Evolutionary conservation across 2,888 invertebrate genomes (phyloP).

Genomic region (Pantelozetes paolii): DNA sequence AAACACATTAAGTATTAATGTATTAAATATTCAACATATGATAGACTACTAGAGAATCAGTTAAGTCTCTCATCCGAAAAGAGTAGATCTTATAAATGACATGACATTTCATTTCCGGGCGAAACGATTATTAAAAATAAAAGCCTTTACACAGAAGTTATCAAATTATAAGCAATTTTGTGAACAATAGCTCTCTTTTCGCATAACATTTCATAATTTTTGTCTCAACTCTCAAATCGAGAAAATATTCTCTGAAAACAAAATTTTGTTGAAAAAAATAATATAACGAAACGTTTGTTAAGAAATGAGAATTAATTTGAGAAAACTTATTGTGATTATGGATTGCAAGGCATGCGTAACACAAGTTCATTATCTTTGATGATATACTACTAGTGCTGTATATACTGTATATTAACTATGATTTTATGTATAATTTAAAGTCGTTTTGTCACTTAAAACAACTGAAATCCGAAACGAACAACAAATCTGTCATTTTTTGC

Average conservation of each 20-base stretch:
- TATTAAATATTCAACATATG: conserved; percentile 22
- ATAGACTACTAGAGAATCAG: conserved; percentile 36
- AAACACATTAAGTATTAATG: conserved; percentile 35
- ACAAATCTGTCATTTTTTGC: conserved; percentile 8
- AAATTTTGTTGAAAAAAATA: background rate
- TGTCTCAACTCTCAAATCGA: background rate
- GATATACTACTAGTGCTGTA: too few species aligned
- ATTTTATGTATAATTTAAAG: background rate
- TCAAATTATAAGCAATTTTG: conserved; percentile 32
- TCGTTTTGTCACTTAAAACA: background rate
- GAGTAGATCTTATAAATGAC: conserved; percentile 31
- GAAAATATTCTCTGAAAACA: background rate
- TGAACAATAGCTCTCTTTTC: conserved; percentile 2
- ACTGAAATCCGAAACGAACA: background rate
- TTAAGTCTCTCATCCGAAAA: conserved; percentile 35
- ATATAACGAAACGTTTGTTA: conserved; percentile 2
- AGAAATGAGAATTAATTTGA: conserved; percentile 20
- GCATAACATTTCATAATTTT: background rate
- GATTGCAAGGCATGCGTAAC: conserved; percentile 34
- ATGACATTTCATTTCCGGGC: conserved; percentile 35
- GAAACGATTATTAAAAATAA: conserved; percentile 24
- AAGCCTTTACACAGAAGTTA: conserved; percentile 16
- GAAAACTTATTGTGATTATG: conserved; percentile 33
- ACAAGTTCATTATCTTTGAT: conserved; percentile 30
- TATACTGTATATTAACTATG: too few species aligned